phyloP scores from a whole-genome alignment of 1,140 invertebrate species.

The Cotesia chilonis region DNA sequence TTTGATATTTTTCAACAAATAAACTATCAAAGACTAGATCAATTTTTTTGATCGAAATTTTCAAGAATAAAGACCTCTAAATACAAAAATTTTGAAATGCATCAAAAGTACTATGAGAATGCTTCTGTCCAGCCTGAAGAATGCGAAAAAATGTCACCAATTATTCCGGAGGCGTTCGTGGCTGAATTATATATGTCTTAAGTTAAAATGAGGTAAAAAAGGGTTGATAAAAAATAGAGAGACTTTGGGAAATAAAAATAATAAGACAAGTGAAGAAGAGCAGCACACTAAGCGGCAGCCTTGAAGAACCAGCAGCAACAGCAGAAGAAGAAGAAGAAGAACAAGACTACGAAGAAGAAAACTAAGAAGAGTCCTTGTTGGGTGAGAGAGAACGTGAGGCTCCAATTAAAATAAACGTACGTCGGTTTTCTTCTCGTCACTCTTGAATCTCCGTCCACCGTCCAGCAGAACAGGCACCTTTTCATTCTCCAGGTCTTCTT shows the following conservation, averaged over 20 bases:
- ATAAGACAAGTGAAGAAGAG: slow-evolving; percentile 26
- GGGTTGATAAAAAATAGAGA: neutral
- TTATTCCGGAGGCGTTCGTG: slow-evolving; percentile 13
- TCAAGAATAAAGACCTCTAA: no score
- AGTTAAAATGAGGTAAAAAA: slow-evolving; percentile 5
- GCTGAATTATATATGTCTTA: slow-evolving; percentile 6
- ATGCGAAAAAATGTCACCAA: slow-evolving; percentile 11
- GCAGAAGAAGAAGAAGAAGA: no score
- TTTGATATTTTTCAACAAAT: no score
- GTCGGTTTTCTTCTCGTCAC: slow-evolving; percentile 37
- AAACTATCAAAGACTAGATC: no score
- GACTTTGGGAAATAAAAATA: neutral
- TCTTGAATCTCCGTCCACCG: neutral
- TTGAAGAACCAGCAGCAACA: slow-evolving; percentile 3
- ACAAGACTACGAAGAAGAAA: no score
- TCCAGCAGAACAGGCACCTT: neutral
- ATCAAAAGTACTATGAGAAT: neutral
- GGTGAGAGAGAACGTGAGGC: slow-evolving; percentile 11
- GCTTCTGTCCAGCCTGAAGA: neutral
- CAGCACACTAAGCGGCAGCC: slow-evolving; percentile 29
- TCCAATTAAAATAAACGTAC: slow-evolving; percentile 40
- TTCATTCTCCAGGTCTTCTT: neutral
- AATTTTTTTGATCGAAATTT: no score
- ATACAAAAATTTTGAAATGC: no score
- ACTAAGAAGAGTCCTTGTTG: slow-evolving; percentile 19